Evolutionary conservation across 2,888 invertebrate genomes (phyloP), one percentile per base, ranked within the genome.

Genomic region (Melipona bicolor): DNA sequence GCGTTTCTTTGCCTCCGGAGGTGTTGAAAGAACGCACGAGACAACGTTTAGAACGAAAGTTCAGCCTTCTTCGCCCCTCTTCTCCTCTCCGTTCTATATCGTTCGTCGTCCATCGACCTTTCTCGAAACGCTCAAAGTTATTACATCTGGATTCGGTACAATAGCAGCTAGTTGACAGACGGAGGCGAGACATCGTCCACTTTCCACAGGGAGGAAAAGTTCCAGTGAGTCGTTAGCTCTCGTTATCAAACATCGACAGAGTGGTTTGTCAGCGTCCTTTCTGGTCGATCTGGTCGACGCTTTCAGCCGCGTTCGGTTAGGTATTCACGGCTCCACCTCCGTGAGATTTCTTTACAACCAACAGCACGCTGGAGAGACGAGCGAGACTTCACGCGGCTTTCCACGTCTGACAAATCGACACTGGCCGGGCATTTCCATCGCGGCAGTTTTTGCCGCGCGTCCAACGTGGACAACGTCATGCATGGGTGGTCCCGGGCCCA

Each of bases 401-500:
- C 79, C 90, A 77, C 90, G 74, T 15, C 75, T 80, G 84, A 88
- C 84, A 80, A 88, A 88, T 84, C 81, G 86, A 75, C 82, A 70
- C 64, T 69, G 78, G 24, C 24, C 73, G 64, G 56, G 72, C 79
- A 87, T 88, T 88, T 90, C 85, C 87, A 83, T 89, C 77, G 70
- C 15, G 61, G 70, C 21, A 77, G 69, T 84, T 89, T 90, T 89
- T 88, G 90, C 83, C 79, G 78, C 64, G 86, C 43, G 49, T 49
- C 83, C 74, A 59, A 43, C 43, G 43, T 43, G 43, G 27, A 49
- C 62, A 74, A 73, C 77, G 77, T 77, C 81, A 1, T 1, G 81
- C 88, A 89, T 88, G 89, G 89, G 89, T 89, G 89, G 89, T 89
- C 89, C 83, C 65, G 36, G 79, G 43, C n/a, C n/a, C 43, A 43